Evolutionary conservation across 2,888 invertebrate genomes (phyloP).

Genomic region (Coronaproctus castanopsis): DNA sequence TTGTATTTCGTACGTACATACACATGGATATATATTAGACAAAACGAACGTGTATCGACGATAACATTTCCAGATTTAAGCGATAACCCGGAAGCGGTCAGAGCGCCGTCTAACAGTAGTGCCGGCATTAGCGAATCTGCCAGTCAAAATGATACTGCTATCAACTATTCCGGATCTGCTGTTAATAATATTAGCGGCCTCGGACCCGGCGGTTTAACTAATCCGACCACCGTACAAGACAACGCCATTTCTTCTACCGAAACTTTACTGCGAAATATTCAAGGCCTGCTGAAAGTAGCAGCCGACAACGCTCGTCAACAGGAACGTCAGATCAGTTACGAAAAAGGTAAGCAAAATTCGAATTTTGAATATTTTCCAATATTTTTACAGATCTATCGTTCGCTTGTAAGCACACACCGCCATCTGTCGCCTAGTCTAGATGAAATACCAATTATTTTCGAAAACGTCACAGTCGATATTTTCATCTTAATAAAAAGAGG

Average conservation of each 20-base stretch:
- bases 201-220: too few relatives aligned
- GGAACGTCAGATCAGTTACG: conserved; percentile 85
- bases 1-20: too few relatives aligned
- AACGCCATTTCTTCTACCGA: conserved; percentile 64
- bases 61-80: conserved; percentile 42
- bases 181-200: conserved; percentile 27
- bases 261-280: conserved; percentile 82
- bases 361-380: too few relatives aligned
- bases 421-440: too few relatives aligned
- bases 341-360: conserved; percentile 87
- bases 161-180: conserved; percentile 40
- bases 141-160: conserved; percentile 28
- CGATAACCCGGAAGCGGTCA: conserved; percentile 39
- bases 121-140: conserved; percentile 26
- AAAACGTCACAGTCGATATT: too few relatives aligned
- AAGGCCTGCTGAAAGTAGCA: conserved; percentile 88
- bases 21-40: background rate
- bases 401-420: too few relatives aligned
- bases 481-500: too few relatives aligned
- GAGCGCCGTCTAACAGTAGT: conserved; percentile 15
- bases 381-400: too few relatives aligned
- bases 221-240: conserved; percentile 26
- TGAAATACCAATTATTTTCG: too few relatives aligned
- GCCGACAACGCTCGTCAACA: conserved; percentile 91
- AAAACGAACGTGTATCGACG: background rate